Evolutionary conservation across 2,888 invertebrate species (phyloP).

Genomic region (Macropis europaea): DNA sequence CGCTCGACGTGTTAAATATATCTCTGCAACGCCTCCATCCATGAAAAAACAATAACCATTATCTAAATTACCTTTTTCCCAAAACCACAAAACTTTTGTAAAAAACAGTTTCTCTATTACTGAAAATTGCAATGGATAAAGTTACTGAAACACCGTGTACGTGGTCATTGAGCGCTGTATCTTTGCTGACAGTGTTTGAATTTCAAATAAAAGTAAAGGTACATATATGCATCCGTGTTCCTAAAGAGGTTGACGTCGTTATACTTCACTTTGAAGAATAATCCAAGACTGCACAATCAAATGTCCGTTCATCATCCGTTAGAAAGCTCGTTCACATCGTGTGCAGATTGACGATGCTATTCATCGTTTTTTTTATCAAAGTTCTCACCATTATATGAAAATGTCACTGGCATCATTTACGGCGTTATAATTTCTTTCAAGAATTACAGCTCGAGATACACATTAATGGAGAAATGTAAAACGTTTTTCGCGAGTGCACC

Average conservation of each 20-base stretch:
- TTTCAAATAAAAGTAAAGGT: too few relatives aligned
- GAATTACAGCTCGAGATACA: not conserved
- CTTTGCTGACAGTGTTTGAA: too few relatives aligned
- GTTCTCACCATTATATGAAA: not conserved
- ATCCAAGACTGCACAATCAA: not conserved
- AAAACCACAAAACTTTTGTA: too few relatives aligned
- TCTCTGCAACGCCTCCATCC: too few relatives aligned
- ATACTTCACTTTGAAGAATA: not conserved
- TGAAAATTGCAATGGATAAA: too few relatives aligned
- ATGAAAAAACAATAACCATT: too few relatives aligned
- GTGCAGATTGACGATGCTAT: not conserved
- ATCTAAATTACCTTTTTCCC: too few relatives aligned
- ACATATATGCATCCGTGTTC: too few relatives aligned
- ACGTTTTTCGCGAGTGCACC: not conserved
- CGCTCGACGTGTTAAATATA: too few relatives aligned
- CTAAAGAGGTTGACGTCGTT: slow-evolving; percentile 1
- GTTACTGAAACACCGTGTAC: too few relatives aligned
- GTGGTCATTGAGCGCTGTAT: too few relatives aligned
- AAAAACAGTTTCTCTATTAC: too few relatives aligned
- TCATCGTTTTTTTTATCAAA: not conserved
- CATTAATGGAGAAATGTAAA: slow-evolving; percentile 16
- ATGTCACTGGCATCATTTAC: not conserved
- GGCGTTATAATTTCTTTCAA: not conserved
- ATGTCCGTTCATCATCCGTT: not conserved
- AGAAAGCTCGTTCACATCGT: not conserved